A percentile compares a stretch with the other conserved stretches of the same genome.
phyloP scores from a whole-genome alignment of 2,888 invertebrate genomes.

The Ectemnius cavifrons region DNA sequence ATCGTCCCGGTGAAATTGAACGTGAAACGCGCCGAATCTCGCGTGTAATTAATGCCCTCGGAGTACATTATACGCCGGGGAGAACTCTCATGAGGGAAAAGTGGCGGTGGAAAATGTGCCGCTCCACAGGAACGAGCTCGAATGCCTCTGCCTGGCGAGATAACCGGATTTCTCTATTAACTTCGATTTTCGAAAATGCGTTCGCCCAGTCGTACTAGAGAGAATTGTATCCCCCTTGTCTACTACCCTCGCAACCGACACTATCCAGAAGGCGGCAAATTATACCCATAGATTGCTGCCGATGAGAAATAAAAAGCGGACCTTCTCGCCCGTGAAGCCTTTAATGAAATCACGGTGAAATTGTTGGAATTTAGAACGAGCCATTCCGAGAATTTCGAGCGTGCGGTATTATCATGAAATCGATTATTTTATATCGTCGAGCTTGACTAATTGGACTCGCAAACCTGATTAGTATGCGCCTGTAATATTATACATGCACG shows the following conservation, averaged over 20 bases:
- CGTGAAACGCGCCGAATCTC: slow-evolving; percentile 3
- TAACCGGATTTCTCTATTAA: background rate
- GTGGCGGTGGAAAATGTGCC: background rate
- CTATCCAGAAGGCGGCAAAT: background rate
- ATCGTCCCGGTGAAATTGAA: slow-evolving; percentile 4
- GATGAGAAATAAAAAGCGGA: background rate
- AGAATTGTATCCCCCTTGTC: too few relatives aligned
- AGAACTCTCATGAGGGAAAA: slow-evolving; percentile 1
- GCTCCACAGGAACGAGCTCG: background rate
- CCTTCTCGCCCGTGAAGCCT: background rate
- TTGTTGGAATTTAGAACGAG: background rate
- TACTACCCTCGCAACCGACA: too few relatives aligned
- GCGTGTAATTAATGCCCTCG: background rate
- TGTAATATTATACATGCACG: too few relatives aligned
- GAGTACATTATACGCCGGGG: background rate
- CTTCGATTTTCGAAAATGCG: slow-evolving; percentile 3
- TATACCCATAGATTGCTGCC: background rate
- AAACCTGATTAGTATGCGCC: too few relatives aligned
- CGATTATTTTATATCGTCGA: background rate
- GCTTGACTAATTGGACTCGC: too few relatives aligned
- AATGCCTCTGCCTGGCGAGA: background rate
- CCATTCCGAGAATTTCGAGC: background rate
- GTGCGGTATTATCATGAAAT: background rate
- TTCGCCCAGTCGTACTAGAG: too few relatives aligned
- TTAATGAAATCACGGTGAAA: background rate